These are phyloP conservation scores for Caenorhabditis zanzibari DNA, from an alignment of 2,888 invertebrate genomes.

Conservation along the genomic window DNA sequence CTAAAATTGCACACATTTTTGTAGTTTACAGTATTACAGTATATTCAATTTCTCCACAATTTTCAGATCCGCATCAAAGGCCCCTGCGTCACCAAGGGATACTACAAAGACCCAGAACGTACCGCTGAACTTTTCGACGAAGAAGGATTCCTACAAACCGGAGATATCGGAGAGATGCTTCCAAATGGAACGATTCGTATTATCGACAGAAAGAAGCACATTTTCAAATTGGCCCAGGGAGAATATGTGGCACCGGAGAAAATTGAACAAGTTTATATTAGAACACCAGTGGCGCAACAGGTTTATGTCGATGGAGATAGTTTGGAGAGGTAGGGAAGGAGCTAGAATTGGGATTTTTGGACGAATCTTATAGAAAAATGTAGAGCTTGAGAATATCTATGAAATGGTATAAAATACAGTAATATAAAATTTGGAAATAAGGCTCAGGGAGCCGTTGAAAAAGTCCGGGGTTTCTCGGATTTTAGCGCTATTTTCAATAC, in stretches of 20 bases:
- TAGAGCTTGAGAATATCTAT: too few species aligned
- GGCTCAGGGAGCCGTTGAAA: too few species aligned
- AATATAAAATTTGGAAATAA: too few species aligned
- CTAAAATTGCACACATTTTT: too few species aligned
- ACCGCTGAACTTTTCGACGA: constrained; percentile 92
- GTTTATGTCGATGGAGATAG: constrained; percentile 85
- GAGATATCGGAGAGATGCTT: constrained; percentile 79
- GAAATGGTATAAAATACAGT: too few species aligned
- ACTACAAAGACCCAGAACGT: constrained; percentile 89
- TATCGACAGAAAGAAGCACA: constrained; percentile 85
- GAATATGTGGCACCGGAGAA: constrained; percentile 99
- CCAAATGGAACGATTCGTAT: constrained; percentile 85
- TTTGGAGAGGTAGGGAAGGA: constrained; percentile 82
- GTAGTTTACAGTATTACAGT: too few species aligned
- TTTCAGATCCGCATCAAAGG: constrained; percentile 75
- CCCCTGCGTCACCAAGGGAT: constrained; percentile 79
- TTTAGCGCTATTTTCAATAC: too few species aligned
- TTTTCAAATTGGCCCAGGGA: constrained; percentile 87
- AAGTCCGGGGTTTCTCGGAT: too few species aligned
- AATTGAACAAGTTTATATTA: constrained; percentile 88
- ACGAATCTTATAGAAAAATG: constrained; percentile 74
- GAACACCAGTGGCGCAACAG: constrained; percentile 84
- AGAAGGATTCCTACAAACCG: constrained; percentile 85
- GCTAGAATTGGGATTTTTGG: not conserved
- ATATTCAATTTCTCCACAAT: too few species aligned